phyloP scores from a whole-genome alignment of 1,140 invertebrate genomes.

The Arion vulgaris region DNA sequence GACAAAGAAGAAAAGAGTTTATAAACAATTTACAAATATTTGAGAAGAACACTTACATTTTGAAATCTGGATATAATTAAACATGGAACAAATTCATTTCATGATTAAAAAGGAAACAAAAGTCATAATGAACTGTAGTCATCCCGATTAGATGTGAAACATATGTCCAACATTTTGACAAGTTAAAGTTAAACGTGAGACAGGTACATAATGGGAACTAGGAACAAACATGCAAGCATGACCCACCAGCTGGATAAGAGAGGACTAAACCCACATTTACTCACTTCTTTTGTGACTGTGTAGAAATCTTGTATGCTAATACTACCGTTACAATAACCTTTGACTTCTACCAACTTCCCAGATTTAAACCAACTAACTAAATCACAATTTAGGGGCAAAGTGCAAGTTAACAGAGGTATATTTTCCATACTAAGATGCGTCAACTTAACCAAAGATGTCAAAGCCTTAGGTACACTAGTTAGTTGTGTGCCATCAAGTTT shows the following conservation, averaged over 20 bases:
- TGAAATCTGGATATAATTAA: too few species aligned
- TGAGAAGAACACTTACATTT: too few species aligned
- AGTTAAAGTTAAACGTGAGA: neutral
- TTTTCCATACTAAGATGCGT: neutral
- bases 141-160: too few species aligned
- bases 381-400: neutral
- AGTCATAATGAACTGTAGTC: too few species aligned
- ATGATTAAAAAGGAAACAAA: too few species aligned
- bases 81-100: too few species aligned
- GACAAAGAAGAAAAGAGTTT: too few species aligned
- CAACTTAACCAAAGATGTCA: neutral
- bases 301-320: neutral
- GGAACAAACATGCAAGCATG: neutral
- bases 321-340: neutral
- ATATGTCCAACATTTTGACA: too few species aligned
- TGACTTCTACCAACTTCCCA: neutral
- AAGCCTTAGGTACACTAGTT: neutral
- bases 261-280: neutral
- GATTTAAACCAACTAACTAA: neutral
- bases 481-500: neutral
- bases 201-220: neutral
- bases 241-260: neutral
- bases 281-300: neutral
- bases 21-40: too few species aligned
- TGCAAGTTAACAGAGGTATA: neutral